Base-by-base conservation (phyloP, 1,140 invertebrate genomes). In the Aphelinus atriplicis region DNA sequence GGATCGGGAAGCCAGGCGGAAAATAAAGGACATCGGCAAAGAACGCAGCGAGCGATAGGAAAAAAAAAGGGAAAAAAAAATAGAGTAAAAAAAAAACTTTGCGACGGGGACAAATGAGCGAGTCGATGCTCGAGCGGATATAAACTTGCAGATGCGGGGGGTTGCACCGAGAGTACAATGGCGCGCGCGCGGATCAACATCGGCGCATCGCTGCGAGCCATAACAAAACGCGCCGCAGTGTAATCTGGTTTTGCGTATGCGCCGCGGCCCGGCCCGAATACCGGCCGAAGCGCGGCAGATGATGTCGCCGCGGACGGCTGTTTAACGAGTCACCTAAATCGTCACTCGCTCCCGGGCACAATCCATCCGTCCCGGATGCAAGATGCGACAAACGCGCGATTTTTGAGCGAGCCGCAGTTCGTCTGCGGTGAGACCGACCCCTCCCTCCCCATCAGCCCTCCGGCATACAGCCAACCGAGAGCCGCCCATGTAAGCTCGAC, bases 321-420 rank as follows among this genome's bases (percentile, higher is more conserved):
- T 75, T 75, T 64, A 70, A 75, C 73, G 73, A 61, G 73, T 70
- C 63, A 75, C 67, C 73, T 26, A 69, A 75, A 75, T 75, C 73
- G 26, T 26, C 26, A 26, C 26, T 26, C 26, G 26, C 26, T 26
- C 26, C 26, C 26, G 26, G 26, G 26, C 26, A 26, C 26, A 26
- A 26, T 26, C 26, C 26, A 26, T 26, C 26, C 26, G 26, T 26
- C 26, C 26, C 26, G 26, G 26, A 26, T 26, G 26, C 26, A 26
- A 26, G 26, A 26, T 26, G 26, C 26, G 26, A 26, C 26, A 26
- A 26, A 26, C 26, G 26, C 26, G 26, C 26, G 26, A 26, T 26
- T 26, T 26, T 26, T 26, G 26, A 26, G 26, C 26, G 26, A 26
- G 26, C 26, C 26, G 26, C 26, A 26, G 26, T 26, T 26, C 26